Conservation (phyloP, 1,140 invertebrate species). For the Diprion similis region DNA sequence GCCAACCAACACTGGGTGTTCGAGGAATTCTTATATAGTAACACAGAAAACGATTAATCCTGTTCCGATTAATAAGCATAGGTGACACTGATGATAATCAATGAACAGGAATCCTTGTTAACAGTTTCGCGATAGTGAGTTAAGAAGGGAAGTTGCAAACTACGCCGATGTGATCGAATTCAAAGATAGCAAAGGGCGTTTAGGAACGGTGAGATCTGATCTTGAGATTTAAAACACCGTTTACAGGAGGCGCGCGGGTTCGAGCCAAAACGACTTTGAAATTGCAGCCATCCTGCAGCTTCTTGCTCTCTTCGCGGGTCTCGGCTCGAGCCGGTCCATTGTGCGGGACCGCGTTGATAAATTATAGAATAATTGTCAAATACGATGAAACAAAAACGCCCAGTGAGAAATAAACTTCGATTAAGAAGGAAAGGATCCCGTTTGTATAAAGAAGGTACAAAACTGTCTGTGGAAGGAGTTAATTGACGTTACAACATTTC, state of each 20-base stretch:
- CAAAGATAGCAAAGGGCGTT: too few species aligned
- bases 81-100: too few species aligned
- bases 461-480: neutral
- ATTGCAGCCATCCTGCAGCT: constrained; percentile 14
- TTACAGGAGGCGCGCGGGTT: constrained; percentile 34
- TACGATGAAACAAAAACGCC: constrained; percentile 24
- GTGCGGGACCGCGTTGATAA: constrained; percentile 59
- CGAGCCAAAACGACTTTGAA: constrained; percentile 33
- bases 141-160: too few species aligned
- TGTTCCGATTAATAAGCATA: neutral
- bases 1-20: constrained; percentile 44
- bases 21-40: neutral
- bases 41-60: neutral
- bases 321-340: constrained; percentile 48
- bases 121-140: too few species aligned
- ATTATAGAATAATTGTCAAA: constrained; percentile 65
- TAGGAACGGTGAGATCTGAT: neutral
- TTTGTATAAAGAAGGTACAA: neutral
- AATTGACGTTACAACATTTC: too few species aligned
- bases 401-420: too few species aligned
- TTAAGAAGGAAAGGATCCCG: too few species aligned
- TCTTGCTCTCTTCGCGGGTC: constrained; percentile 39
- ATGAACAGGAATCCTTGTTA: too few species aligned
- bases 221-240: constrained; percentile 35
- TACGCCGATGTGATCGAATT: neutral